Evolutionary conservation across 2,888 invertebrate genomes (phyloP), one percentile per base, ranked within the genome.

Genomic region (Nephrotoma appendiculata): DNA sequence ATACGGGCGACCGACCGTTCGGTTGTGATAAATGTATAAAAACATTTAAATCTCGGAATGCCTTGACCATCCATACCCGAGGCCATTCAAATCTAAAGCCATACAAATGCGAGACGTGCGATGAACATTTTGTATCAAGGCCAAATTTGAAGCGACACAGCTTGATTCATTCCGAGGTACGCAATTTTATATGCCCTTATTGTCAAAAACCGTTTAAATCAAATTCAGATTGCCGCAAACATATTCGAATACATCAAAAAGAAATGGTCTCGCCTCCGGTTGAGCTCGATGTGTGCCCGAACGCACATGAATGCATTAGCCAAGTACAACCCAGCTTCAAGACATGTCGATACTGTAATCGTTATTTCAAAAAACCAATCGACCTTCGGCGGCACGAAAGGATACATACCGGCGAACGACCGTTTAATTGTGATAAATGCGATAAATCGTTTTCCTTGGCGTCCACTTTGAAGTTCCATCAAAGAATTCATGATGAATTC

Each of bases 351-450:
- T 85, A 44, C 19, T 85, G 85, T 31, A 11, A n/a, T 19, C 42
- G 44, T 5, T 42, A 45, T 11, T 88, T 88, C 19, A 86, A 89
- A 15, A 89, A 89, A 31, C 88, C 89, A 7, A 88, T 88, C 42
- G 90, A 90, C 87, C 86, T 90, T 6, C 71, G 88, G 4, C 89
- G 90, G 3, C 90, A 90, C 85, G 71, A 88, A 1, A 86, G 89
- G 12, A 89, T 88, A 0, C 90, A 90, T 45, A 89, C 89, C 1
- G 88, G 89, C 45, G 89, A 89, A 85, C 88, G 88, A 12, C 89
- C 89, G 44, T 89, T 88, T 86, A 41, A 86, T 6, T 89, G 89
- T 45, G 86, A 87, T 5, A 43, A 87, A 1, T 89, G 89, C 71
- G 48, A 86, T 15, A 89, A 88, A 86, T 71, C 87, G 0, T 89